Conservation (phyloP, 2,113 vertebrate genomes). For the Spheniscus mendiculus region DNA sequence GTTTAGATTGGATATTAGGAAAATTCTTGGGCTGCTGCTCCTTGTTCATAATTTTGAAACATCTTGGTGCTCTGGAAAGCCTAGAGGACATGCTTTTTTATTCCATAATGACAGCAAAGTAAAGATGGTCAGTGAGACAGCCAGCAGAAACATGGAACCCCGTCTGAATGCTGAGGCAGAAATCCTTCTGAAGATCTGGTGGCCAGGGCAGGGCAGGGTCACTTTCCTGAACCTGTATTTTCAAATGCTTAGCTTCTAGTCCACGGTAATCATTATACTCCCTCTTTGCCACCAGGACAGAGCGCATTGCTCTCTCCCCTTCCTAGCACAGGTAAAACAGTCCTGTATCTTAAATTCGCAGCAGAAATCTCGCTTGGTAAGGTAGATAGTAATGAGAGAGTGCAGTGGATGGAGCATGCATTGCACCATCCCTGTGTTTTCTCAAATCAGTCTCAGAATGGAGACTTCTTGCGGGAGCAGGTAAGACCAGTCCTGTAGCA, state of each 20-base stretch:
- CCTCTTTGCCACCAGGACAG: not conserved
- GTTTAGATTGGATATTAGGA: no score
- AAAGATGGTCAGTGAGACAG: not conserved
- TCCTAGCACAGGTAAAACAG: not conserved
- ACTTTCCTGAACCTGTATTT: not conserved
- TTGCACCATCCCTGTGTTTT: not conserved
- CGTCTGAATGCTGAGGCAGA: not conserved
- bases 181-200: not conserved
- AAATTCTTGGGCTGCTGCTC: not conserved
- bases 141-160: not conserved
- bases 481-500: not conserved
- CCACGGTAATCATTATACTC: not conserved
- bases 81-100: not conserved
- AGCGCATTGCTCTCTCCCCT: not conserved
- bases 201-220: not conserved
- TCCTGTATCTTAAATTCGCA: not conserved
- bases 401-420: not conserved
- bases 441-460: not conserved
- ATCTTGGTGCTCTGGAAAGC: not conserved
- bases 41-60: not conserved
- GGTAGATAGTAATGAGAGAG: not conserved
- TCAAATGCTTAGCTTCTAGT: not conserved
- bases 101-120: not conserved
- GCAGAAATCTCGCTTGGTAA: not conserved
- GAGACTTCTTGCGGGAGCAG: not conserved